A percentile compares a stretch with the other conserved stretches of the same genome.
These are phyloP conservation scores for Ophthalmolycus amberensis DNA, from an alignment of 2,113 vertebrate species.

Conservation along the genomic window DNA sequence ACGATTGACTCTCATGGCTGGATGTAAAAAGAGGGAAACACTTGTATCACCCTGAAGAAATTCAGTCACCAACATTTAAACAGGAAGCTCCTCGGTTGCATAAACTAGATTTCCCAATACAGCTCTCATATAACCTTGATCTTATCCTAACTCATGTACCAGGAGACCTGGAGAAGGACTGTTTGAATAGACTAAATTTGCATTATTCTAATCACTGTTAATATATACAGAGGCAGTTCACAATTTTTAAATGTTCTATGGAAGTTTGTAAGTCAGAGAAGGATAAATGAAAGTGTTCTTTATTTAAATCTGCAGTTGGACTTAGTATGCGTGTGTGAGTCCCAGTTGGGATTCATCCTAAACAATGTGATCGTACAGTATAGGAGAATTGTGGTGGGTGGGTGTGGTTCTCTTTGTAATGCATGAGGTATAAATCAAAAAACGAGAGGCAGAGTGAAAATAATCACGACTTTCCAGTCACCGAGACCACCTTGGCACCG, in stretches of 20 bases:
- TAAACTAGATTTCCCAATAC: not conserved
- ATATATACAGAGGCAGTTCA: constrained; percentile 31
- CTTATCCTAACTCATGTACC: not conserved
- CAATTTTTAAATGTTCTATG: not conserved
- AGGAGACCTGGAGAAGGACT: not conserved
- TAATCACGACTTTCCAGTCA: constrained; percentile 16
- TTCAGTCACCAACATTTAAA: not conserved
- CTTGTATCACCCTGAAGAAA: not conserved
- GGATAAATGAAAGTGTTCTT: constrained; percentile 33
- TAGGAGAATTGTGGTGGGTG: not conserved
- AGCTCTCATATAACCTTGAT: constrained; percentile 20
- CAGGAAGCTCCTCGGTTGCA: not conserved
- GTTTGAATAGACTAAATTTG: not conserved
- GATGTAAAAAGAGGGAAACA: not conserved
- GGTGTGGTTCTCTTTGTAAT: constrained; percentile 49
- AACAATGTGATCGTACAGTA: constrained; percentile 34
- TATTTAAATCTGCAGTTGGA: constrained; percentile 22
- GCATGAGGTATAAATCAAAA: constrained; percentile 68
- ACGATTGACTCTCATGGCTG: not conserved
- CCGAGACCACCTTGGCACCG: constrained; percentile 31
- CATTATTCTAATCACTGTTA: not conserved
- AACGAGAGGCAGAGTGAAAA: constrained; percentile 50
- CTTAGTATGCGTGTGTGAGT: not conserved
- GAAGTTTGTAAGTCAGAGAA: constrained; percentile 10
- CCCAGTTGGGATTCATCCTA: constrained; percentile 37